phyloP scores from a whole-genome alignment of 2,113 vertebrate species.

The Mesocricetus auratus region DNA sequence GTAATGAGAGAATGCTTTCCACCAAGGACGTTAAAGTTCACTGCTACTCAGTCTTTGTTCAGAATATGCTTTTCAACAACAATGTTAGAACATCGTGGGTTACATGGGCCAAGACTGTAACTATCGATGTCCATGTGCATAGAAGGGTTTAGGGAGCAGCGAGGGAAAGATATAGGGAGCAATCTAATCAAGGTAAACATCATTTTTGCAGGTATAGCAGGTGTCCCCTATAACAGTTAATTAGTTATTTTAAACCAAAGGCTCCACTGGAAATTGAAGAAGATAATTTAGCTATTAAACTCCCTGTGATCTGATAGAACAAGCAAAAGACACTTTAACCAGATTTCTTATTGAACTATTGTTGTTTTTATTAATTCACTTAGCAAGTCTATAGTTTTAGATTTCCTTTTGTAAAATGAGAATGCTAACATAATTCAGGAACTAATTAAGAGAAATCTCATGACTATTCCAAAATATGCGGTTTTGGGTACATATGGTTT shows the following conservation, averaged over 20 bases:
- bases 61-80: slow-evolving; percentile 32
- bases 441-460: slow-evolving; percentile 30
- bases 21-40: background rate
- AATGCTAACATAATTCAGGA: background rate
- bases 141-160: background rate
- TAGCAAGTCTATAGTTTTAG: slow-evolving; percentile 19
- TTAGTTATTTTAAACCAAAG: background rate
- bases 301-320: background rate
- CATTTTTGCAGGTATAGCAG: background rate
- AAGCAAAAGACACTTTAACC: slow-evolving; percentile 3
- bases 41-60: background rate
- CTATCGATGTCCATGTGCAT: background rate
- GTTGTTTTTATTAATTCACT: slow-evolving; percentile 46
- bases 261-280: slow-evolving; percentile 10
- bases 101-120: background rate
- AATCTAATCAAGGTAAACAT: background rate
- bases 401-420: slow-evolving; percentile 25
- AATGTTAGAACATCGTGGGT: slow-evolving; percentile 3
- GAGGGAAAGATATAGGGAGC: background rate
- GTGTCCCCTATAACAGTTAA: background rate
- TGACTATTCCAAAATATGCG: background rate
- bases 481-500: background rate
- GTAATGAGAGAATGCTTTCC: background rate
- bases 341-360: slow-evolving; percentile 12
- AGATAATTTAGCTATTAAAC: background rate